Conservation (phyloP, 2,113 vertebrate species). For the Lepus timidus region DNA sequence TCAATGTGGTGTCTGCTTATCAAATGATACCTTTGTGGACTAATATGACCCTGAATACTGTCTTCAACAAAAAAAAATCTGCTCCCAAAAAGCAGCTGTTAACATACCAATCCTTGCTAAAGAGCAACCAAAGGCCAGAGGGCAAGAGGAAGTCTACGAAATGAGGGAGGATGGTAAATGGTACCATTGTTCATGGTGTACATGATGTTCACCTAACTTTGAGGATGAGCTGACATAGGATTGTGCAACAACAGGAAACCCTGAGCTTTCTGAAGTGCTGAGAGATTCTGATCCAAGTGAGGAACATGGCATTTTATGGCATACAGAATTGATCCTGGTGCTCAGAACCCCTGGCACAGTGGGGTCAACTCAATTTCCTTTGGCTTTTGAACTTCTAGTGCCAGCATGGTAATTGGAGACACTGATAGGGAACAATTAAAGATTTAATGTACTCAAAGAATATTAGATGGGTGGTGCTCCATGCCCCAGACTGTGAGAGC, state of each 20-base stretch:
- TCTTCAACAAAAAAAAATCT: conserved; percentile 27
- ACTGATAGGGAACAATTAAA: not conserved
- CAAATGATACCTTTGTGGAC: not conserved
- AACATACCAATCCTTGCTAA: not conserved
- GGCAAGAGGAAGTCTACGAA: not conserved
- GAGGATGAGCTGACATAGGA: not conserved
- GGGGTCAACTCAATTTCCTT: not conserved
- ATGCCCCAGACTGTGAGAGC: not conserved
- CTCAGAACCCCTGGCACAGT: not conserved
- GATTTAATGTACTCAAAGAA: not conserved
- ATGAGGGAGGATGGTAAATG: not conserved
- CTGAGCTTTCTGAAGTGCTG: not conserved
- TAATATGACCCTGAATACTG: not conserved
- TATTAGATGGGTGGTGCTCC: not conserved
- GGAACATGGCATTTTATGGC: not conserved
- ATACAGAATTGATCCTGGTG: not conserved
- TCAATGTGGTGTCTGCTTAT: not conserved
- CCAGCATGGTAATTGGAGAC: not conserved
- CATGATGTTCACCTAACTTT: not conserved
- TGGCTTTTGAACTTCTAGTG: not conserved
- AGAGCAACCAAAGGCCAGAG: not conserved
- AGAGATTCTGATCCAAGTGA: not conserved
- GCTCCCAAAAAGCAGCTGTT: not conserved
- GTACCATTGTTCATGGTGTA: not conserved
- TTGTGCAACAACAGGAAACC: not conserved